phyloP scores from a whole-genome alignment of 2,113 vertebrate genomes.

The Cnemophilus loriae region DNA sequence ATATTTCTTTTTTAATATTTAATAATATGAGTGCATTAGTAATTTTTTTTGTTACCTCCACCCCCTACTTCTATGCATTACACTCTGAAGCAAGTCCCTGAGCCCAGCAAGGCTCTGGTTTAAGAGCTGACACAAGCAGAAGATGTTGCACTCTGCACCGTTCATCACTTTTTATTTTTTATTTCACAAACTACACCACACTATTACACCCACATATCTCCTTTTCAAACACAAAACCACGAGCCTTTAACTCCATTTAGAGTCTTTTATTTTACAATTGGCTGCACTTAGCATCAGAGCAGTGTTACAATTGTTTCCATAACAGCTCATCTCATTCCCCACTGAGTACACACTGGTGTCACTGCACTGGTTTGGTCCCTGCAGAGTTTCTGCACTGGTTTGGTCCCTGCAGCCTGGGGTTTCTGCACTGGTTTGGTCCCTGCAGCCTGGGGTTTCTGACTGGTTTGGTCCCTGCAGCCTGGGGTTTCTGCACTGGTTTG shows the following conservation, averaged over 20 bases:
- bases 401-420: too few relatives aligned
- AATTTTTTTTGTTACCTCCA: neutral
- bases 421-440: neutral
- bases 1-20: neutral
- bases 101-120: neutral
- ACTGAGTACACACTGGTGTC: accelerated
- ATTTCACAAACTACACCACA: neutral
- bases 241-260: neutral
- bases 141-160: neutral
- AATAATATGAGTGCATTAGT: neutral
- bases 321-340: neutral
- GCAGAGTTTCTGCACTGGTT: too few relatives aligned
- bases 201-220: neutral
- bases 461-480: neutral
- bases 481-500: neutral
- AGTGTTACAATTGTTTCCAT: neutral
- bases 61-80: accelerated
- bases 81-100: neutral
- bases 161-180: neutral
- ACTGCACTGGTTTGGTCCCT: accelerated
- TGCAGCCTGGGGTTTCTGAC: accelerated
- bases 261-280: neutral
- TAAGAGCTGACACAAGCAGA: neutral
- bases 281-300: neutral
- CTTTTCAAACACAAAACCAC: neutral